Percentiles rank a stretch among this genome's conserved stretches.
Conservation (phyloP, 2,797 vertebrate genomes). For the Margarornis squamiger region DNA sequence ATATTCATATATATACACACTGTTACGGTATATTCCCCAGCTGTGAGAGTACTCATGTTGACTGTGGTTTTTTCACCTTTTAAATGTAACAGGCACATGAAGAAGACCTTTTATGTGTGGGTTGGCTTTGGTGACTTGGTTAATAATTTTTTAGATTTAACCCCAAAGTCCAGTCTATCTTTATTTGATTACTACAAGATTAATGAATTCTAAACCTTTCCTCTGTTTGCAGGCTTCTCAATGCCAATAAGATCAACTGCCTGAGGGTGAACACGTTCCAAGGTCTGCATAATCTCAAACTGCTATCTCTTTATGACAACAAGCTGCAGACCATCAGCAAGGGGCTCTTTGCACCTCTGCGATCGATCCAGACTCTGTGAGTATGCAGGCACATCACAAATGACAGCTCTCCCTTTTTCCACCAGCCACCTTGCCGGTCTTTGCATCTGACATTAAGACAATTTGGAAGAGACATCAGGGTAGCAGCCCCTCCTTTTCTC, state of each 20-base stretch:
- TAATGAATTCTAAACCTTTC: constrained; percentile 28
- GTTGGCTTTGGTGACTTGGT: neutral
- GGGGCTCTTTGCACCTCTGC: constrained; percentile 91
- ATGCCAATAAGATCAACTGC: constrained; percentile 99
- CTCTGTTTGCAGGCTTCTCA: constrained; percentile 86
- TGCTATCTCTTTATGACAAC: constrained; percentile 97
- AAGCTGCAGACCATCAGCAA: constrained; percentile 97
- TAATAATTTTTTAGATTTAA: neutral
- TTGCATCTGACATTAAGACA: neutral
- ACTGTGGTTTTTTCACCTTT: neutral
- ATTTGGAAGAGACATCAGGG: neutral
- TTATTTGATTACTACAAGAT: neutral
- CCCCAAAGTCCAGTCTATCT: neutral
- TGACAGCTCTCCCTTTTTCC: neutral
- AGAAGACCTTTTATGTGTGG: neutral
- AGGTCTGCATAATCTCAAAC: constrained; percentile 95
- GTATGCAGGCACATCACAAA: constrained; percentile 52
- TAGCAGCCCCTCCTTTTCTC: neutral
- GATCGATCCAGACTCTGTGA: constrained; percentile 97
- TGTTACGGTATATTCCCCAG: neutral
- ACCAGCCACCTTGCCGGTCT: neutral
- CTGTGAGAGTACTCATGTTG: neutral
- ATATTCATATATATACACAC: too few relatives aligned
- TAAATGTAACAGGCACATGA: neutral
- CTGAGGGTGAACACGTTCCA: constrained; percentile 96